Evolutionary conservation across 2,113 vertebrate genomes (phyloP).

Genomic region (Indicator maculatus): DNA sequence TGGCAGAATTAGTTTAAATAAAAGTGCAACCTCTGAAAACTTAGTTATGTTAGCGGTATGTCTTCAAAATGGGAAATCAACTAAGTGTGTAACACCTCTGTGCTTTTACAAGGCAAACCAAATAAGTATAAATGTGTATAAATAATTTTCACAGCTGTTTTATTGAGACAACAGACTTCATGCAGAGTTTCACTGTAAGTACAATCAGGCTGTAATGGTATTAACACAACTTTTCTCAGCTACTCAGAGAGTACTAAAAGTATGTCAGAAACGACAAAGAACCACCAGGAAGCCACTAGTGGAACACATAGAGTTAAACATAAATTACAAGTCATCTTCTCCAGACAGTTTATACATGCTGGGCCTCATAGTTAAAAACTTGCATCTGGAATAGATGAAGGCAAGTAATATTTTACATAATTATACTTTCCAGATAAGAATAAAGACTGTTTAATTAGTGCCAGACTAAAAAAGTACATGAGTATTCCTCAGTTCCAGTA

Average conservation of each 20-base stretch:
- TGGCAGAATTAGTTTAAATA: not conserved
- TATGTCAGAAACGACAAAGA: not conserved
- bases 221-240: not conserved
- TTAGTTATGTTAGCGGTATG: not conserved
- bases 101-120: not conserved
- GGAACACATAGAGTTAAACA: not conserved
- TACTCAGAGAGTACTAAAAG: not conserved
- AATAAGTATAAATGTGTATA: not conserved
- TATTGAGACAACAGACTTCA: not conserved
- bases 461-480: not conserved
- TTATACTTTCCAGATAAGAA: constrained; percentile 8
- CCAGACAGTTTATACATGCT: not conserved
- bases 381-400: not conserved
- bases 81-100: not conserved
- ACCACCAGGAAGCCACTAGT: not conserved
- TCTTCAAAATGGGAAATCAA: not conserved
- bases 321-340: not conserved
- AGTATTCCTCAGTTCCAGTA: not conserved
- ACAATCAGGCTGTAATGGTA: not conserved
- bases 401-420: constrained; percentile 12
- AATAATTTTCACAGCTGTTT: not conserved
- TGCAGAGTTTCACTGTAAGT: not conserved
- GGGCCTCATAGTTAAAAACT: not conserved
- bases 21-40: not conserved
- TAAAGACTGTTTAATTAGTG: not conserved